These are phyloP conservation scores for Marronus borbonicus DNA, from an alignment of 2,888 invertebrate species.

Conservation along the genomic window DNA sequence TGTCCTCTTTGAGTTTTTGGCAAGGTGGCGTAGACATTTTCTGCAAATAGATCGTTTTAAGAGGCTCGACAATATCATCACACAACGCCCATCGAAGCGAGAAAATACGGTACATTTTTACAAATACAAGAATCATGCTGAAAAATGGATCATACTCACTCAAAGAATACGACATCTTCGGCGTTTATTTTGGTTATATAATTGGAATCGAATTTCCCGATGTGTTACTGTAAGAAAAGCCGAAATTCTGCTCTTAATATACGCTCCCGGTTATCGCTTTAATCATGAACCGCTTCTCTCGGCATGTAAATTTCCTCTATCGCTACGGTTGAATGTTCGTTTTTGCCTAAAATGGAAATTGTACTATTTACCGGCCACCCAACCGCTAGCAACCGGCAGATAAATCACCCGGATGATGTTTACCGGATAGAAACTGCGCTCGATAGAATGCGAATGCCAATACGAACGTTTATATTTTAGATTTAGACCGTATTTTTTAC, in stretches of 20 bases:
- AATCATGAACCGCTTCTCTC: neutral
- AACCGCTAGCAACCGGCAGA: constrained; percentile 28
- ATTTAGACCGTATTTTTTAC: constrained; percentile 15
- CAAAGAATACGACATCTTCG: constrained; percentile 49
- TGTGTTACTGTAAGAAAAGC: constrained; percentile 17
- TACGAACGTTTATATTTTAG: too few species aligned
- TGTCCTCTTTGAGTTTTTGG: constrained; percentile 96
- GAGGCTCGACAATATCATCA: neutral
- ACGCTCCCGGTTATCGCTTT: neutral
- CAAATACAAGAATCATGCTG: too few species aligned
- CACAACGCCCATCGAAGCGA: constrained; percentile 34
- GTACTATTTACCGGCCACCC: constrained; percentile 20
- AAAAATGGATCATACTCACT: constrained; percentile 46
- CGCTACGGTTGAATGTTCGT: constrained; percentile 13
- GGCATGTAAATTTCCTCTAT: constrained; percentile 40
- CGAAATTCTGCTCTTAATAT: constrained; percentile 5
- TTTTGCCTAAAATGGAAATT: constrained; percentile 53
- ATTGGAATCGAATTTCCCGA: constrained; percentile 24
- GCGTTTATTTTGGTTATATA: constrained; percentile 43
- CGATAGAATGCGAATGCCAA: constrained; percentile 36
- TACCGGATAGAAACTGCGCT: constrained; percentile 36
- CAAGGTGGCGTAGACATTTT: constrained; percentile 92
- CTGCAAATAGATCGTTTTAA: constrained; percentile 70
- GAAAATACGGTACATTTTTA: neutral
- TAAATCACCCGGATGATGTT: constrained; percentile 17